A percentile compares a stretch with the other conserved stretches of the same genome.
These are phyloP conservation scores for Archocentrus centrarchus DNA, from an alignment of 2,113 vertebrate genomes.

Conservation along the genomic window DNA sequence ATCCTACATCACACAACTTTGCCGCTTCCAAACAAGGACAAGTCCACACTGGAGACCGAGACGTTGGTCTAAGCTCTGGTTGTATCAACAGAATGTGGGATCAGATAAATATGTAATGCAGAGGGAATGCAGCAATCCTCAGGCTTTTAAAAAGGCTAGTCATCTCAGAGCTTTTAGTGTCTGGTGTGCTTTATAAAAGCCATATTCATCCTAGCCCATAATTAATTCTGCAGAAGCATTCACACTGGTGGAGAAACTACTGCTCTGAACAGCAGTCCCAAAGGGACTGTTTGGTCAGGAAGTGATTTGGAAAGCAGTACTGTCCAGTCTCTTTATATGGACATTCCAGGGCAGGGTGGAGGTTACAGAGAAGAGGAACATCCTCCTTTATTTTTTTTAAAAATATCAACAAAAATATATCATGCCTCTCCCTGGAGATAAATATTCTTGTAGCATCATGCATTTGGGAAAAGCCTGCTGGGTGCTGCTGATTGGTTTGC, in stretches of 20 bases:
- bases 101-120: conserved; percentile 44
- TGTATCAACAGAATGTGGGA: conserved; percentile 66
- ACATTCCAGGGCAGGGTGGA: conserved; percentile 74
- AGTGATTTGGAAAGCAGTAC: conserved; percentile 59
- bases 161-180: conserved; percentile 12
- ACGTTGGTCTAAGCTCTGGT: conserved; percentile 55
- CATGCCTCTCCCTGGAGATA: background rate
- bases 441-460: background rate
- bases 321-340: conserved; percentile 61
- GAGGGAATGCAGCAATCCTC: conserved; percentile 37
- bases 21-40: conserved; percentile 75
- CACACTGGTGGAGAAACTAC: conserved; percentile 3
- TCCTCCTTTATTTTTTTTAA: background rate
- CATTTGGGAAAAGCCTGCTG: background rate
- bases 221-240: conserved; percentile 34
- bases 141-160: background rate
- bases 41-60: conserved; percentile 38
- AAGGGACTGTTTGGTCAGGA: conserved; percentile 56
- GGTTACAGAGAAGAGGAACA: conserved; percentile 24
- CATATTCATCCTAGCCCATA: conserved; percentile 46
- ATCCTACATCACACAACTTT: conserved; percentile 28
- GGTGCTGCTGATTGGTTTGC: background rate
- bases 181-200: conserved; percentile 30
- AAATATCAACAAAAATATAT: background rate
- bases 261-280: conserved; percentile 13